Evolutionary conservation across 1,140 invertebrate genomes (phyloP).

Genomic region (Calliopsis andreniformis): DNA sequence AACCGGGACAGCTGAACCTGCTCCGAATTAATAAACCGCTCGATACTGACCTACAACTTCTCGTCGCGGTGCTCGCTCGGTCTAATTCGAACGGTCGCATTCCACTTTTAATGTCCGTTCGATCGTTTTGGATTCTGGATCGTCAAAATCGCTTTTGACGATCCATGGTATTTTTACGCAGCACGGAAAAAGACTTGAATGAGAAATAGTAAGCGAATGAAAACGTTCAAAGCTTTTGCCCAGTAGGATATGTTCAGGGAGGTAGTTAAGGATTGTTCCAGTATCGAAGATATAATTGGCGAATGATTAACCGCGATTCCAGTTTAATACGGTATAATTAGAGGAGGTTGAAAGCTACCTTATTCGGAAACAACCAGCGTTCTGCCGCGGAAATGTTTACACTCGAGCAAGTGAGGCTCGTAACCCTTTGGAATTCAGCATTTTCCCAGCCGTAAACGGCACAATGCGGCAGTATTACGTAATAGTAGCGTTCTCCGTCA

Average conservation of each 20-base stretch:
- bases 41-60: conserved; percentile 48
- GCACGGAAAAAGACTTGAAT: background rate
- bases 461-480: conserved; percentile 58
- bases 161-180: too few species aligned
- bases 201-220: too few species aligned
- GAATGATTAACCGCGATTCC: background rate
- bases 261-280: too few species aligned
- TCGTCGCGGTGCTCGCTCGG: conserved; percentile 5
- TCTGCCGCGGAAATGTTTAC: conserved; percentile 49
- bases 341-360: too few species aligned
- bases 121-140: background rate
- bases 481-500: conserved; percentile 65
- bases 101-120: conserved; percentile 2
- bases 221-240: too few species aligned
- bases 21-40: conserved; percentile 42
- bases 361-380: conserved; percentile 10
- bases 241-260: too few species aligned
- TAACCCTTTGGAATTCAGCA: conserved; percentile 51
- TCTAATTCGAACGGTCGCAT: conserved; percentile 27
- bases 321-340: too few species aligned
- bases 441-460: conserved; percentile 65
- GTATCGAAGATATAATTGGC: background rate
- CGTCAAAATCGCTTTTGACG: background rate
- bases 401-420: conserved; percentile 26
- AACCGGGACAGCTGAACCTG: conserved; percentile 45